Evolutionary conservation across 2,888 invertebrate species (phyloP), one percentile per base, ranked within the genome.

Genomic region (Cantharis flavilabris): DNA sequence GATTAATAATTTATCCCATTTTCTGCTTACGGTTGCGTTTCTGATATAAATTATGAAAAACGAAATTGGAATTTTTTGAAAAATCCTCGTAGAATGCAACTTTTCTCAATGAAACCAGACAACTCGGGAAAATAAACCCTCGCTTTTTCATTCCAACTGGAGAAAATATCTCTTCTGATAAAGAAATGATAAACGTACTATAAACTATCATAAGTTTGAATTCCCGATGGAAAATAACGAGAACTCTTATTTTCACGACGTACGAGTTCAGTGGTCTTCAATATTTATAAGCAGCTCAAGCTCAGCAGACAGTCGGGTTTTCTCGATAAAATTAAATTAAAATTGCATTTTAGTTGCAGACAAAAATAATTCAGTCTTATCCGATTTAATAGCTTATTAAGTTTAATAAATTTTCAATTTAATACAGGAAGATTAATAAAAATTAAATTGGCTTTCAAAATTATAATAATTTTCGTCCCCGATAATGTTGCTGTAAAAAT

Each of bases 21-120:
- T 33, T n/a, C n/a, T n/a, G 0, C n/a, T 2, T 13, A 0, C n/a
- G 0, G n/a, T 0, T 4, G 13, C 13, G n/a, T 5, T 5, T 13
- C 5, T 3, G 13, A 13, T 13, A n/a, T 49, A 49, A 49, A 49
- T 49, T 49, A 49, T 49, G 49, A n/a, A 49, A n/a, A 2, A n/a
- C 2, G n/a, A 49, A 49, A n/a, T n/a, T n/a, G 0, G n/a, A n/a
- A 49, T n/a, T 49, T 49, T 49, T 49, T 49, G 49, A n/a, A 49
- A 49, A 49, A n/a, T 49, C 49, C 49, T n/a, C 49, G 49, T 49
- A n/a, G 49, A 49, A 49, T n/a, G 7, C 49, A 49, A 49, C 49
- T 49, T 49, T 49, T 49, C 49, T 49, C 49, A 49, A 49, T 49
- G 49, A 49, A 49, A 49, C 49, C n/a, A 49, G 49, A 49, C 49